Conservation (phyloP, 2,888 invertebrate species). For the Pseudococcus viburni region DNA sequence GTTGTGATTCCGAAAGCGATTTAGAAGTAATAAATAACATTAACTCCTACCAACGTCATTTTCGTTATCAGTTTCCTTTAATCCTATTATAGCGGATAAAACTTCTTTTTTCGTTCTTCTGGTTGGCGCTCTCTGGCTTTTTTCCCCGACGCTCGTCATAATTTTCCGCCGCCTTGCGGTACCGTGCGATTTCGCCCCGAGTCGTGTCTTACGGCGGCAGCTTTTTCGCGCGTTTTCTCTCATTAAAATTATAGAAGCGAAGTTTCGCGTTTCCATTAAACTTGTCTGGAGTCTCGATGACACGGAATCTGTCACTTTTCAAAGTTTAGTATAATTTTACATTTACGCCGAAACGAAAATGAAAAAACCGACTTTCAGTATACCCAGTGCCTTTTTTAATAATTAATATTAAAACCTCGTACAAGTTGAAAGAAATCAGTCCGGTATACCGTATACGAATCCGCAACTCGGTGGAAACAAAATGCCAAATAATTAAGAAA, state of each 20-base stretch:
- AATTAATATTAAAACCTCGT: slow-evolving; percentile 45
- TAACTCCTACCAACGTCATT: slow-evolving; percentile 54
- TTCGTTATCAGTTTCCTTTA: slow-evolving; percentile 54
- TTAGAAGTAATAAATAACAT: slow-evolving; percentile 57
- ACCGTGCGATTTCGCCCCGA: background rate
- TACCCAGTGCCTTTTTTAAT: background rate
- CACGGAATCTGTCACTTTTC: slow-evolving; percentile 43
- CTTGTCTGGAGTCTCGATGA: slow-evolving; percentile 28
- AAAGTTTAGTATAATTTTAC: slow-evolving; percentile 24
- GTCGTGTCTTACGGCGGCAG: background rate
- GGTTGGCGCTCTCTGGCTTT: slow-evolving; percentile 4
- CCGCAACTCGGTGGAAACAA: background rate
- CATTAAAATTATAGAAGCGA: slow-evolving; percentile 33
- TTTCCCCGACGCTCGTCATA: background rate
- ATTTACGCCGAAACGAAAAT: background rate
- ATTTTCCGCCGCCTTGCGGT: background rate
- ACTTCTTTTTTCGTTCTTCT: slow-evolving; percentile 43
- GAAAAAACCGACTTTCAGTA: background rate
- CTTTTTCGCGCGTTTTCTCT: slow-evolving; percentile 18
- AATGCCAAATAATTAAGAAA: slow-evolving; percentile 8
- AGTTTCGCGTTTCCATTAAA: slow-evolving; percentile 51
- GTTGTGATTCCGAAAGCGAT: slow-evolving; percentile 54
- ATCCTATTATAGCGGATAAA: slow-evolving; percentile 48
- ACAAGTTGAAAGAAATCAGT: background rate
- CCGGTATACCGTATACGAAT: background rate